These are phyloP conservation scores for Erebia palarica DNA, from an alignment of 2,888 invertebrate species.

Conservation along the genomic window DNA sequence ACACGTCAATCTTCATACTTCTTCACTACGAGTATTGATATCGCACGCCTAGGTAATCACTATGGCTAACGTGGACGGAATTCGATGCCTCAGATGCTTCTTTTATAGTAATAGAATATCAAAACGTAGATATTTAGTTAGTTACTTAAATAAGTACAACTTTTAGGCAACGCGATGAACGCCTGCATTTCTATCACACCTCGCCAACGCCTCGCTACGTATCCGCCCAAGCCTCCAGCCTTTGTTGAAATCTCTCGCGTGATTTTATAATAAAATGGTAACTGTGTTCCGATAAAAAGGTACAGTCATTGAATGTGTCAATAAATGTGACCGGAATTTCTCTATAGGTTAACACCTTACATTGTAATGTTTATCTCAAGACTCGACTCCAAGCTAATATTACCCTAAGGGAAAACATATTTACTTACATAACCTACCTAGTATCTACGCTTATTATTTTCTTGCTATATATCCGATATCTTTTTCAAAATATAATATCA, in stretches of 20 bases:
- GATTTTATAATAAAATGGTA: conserved; percentile 78
- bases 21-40: no score
- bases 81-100: no score
- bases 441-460: background rate
- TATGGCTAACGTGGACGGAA: no score
- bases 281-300: conserved; percentile 69
- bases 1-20: no score
- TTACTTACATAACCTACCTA: background rate
- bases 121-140: no score
- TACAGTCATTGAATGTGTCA: conserved; percentile 61
- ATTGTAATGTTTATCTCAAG: conserved; percentile 36
- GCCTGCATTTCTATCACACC: no score
- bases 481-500: background rate
- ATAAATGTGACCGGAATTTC: conserved; percentile 68
- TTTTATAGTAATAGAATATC: no score
- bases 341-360: conserved; percentile 54
- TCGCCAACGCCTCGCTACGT: background rate
- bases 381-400: background rate
- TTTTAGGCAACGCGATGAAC: no score
- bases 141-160: no score
- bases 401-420: background rate
- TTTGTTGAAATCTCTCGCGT: conserved; percentile 65
- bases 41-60: no score
- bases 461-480: background rate
- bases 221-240: conserved; percentile 32